Evolutionary conservation across 1,140 invertebrate genomes (phyloP), one percentile per base, ranked within the genome.

Genomic region (Harlomillsia oculata): DNA sequence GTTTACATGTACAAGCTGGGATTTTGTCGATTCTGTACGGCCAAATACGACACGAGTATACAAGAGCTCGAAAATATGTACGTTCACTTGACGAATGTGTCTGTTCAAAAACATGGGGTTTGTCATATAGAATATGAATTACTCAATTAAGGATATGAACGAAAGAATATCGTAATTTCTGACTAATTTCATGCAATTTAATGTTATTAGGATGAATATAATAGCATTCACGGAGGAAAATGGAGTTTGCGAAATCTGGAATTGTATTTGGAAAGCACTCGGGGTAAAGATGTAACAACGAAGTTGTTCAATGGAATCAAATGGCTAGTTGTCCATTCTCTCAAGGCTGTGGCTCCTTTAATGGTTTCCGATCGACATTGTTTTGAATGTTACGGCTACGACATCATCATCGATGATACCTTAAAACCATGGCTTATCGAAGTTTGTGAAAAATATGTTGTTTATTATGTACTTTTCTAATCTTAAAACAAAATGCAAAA

Each of bases 161-260:
- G n/a, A n/a, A n/a, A n/a, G n/a, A n/a, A n/a, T n/a, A n/a, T n/a
- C n/a, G n/a, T n/a, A n/a, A n/a, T n/a, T n/a, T n/a, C n/a, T n/a
- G n/a, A n/a, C n/a, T n/a, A n/a, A n/a, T 53, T 39, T 46, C 37
- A 23, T 25, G 1, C 46, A 11, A 25, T 45, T 9, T 44, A 26
- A 18, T 16, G 28, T 14, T 28, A 23, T 28, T 60, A 96, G 87
- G 87, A 88, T 14, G 92, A 96, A 68, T 97, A 97, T 67, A 97
- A 97, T 70, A 85, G 81, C 62, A 77, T 94, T 49, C 92, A 97
- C 66, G 92, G 93, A 4, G 92, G 92, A 0, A 97, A 97, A 76
- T 82, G 94, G 77, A 91, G 85, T 44, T 82, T 96, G 3, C 83
- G 94, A 67, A 94, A 95, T 76, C 73, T 97, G 49, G 77, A 87